phyloP scores from a whole-genome alignment of 2,113 vertebrate genomes.

The Meriones unguiculatus region DNA sequence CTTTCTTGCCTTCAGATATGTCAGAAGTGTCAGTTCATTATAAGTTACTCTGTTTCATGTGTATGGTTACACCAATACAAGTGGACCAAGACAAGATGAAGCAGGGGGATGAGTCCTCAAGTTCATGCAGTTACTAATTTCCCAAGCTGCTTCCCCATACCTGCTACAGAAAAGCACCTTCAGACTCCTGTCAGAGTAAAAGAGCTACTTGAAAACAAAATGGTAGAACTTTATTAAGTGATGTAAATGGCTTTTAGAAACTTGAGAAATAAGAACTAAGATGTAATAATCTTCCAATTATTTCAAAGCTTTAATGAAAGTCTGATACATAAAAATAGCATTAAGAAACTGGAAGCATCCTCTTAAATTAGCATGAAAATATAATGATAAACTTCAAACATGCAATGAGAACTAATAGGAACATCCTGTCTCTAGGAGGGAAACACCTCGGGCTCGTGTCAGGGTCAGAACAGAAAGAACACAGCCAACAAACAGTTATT shows the following conservation, averaged over 20 bases:
- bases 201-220: conserved; percentile 9
- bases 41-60: neutral
- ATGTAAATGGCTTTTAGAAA: neutral
- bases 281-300: neutral
- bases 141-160: neutral
- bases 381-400: neutral
- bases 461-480: neutral
- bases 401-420: neutral
- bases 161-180: neutral
- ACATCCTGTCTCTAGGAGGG: neutral
- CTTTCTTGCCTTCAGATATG: neutral
- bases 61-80: neutral
- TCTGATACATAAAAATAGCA: neutral
- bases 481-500: neutral
- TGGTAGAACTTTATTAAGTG: neutral
- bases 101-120: neutral
- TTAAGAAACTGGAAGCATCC: conserved; percentile 25
- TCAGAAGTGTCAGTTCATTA: neutral
- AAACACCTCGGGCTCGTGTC: neutral
- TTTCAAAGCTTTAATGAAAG: neutral
- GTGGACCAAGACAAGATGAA: neutral
- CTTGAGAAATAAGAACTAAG: conserved; percentile 5
- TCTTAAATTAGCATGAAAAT: neutral
- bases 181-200: neutral
- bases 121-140: neutral